Base-by-base conservation (phyloP, 1,140 invertebrate genomes). In the Neelides sp. region DNA sequence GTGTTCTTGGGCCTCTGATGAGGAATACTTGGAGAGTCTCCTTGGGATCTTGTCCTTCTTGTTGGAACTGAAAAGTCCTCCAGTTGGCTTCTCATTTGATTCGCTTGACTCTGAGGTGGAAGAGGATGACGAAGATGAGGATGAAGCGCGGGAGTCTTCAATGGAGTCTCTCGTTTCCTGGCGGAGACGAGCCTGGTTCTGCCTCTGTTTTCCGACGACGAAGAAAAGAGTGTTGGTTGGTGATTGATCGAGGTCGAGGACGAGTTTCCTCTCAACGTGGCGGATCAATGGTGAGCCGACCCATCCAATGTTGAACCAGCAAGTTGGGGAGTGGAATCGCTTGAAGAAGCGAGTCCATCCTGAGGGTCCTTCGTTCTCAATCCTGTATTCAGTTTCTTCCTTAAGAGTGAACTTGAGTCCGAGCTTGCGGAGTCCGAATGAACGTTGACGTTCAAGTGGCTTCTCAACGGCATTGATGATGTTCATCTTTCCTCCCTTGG, bases 181-280 rank as follows among this genome's bases (percentile, higher is more conserved):
- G 34, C 24, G 27, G 8, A 32, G 10, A 15, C 8, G 24, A 27
- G 17, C 8, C 10, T 32, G 17, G 23, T 8, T 22, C 2, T 23
- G 27, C 15, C 47, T 34, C 35, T 40, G 30, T 26, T 41, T 52
- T 17, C 36, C 59, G 19, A 55, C 12, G 15, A 52, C 26, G 19
- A 61, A 7, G 20, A 57, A 36, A 26, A 61, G 40, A 47, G 59
- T 61, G 47, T 57, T 57, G 42, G 59, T 50, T 17, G 41, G 19
- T 34, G 59, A 57, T 30, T 52, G 22, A 3, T 51, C 50, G n/a
- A 61, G 24, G 48, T 61, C 47, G 40, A 61, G 32, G 20, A 41
- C 20, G 12, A 57, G 7, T 32, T 52, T 47, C 36, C 55, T 45
- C 23, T 52, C 10, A 22, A 30, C 51, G n/a, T 15, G 54, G 7